These are phyloP conservation scores for Microhierax caerulescens DNA, from an alignment of 2,797 vertebrate species.

Conservation along the genomic window DNA sequence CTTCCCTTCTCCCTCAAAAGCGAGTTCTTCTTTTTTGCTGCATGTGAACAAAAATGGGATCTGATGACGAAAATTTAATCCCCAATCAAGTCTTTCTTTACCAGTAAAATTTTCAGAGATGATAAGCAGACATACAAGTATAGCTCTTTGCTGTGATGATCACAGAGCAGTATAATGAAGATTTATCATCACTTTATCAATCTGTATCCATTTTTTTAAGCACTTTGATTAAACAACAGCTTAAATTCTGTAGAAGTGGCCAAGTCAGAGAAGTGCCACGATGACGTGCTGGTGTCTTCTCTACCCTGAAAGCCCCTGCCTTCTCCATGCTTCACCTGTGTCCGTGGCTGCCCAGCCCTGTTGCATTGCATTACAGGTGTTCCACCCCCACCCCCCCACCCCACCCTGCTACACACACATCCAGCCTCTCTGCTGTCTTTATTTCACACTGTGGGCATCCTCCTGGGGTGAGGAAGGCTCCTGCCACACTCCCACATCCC, in stretches of 20 bases:
- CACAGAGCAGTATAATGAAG: conserved; percentile 1
- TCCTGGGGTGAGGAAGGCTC: accelerated
- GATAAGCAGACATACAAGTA: not conserved
- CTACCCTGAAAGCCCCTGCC: not conserved
- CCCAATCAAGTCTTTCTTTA: not conserved
- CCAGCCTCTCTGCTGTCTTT: not conserved
- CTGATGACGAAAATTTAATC: conserved; percentile 10
- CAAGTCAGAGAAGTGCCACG: not conserved
- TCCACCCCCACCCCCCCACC: not conserved
- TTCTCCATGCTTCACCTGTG: not conserved
- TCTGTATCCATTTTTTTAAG: not conserved
- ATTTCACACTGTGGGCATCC: not conserved
- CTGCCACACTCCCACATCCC: not conserved
- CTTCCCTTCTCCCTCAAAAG: not conserved
- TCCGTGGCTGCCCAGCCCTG: not conserved
- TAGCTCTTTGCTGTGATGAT: conserved; percentile 4
- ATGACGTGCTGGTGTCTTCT: not conserved
- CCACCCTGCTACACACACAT: too few species aligned
- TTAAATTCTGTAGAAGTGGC: conserved; percentile 7
- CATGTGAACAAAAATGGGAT: not conserved
- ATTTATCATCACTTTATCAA: conserved; percentile 36
- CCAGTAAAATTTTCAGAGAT: not conserved
- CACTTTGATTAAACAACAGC: conserved; percentile 14
- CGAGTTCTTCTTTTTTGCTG: not conserved
- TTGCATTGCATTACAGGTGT: not conserved